These are phyloP conservation scores for Brachyistius frenatus DNA, from an alignment of 2,113 vertebrate species.

Conservation along the genomic window DNA sequence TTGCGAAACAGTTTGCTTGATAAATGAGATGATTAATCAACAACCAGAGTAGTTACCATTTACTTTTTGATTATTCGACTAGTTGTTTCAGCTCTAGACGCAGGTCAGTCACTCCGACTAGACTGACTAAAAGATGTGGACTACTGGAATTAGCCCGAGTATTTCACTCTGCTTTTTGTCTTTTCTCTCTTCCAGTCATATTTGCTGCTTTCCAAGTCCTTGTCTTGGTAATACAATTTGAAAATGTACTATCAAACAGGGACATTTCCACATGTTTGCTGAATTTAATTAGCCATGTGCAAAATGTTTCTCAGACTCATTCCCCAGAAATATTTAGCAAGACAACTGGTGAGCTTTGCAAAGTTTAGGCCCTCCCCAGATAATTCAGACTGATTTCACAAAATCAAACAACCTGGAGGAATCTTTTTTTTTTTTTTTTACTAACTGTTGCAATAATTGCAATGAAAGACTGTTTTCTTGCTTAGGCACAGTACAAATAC, in stretches of 20 bases:
- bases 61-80: too few relatives aligned
- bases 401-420: conserved; percentile 12
- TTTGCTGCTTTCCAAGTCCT: not conserved
- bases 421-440: not conserved
- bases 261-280: conserved; percentile 33
- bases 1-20: too few relatives aligned
- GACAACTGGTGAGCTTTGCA: conserved; percentile 4
- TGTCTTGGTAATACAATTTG: not conserved
- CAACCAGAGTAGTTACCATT: too few relatives aligned
- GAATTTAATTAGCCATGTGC: conserved; percentile 44
- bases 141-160: too few relatives aligned
- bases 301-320: conserved; percentile 17
- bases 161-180: not conserved
- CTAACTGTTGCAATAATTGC: conserved; percentile 8
- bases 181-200: not conserved
- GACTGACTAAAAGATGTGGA: too few relatives aligned
- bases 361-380: not conserved
- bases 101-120: too few relatives aligned
- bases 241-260: conserved; percentile 18
- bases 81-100: too few relatives aligned
- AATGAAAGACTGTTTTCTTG: conserved; percentile 14
- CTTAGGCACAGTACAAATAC: conserved; percentile 12
- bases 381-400: too few relatives aligned
- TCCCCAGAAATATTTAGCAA: conserved; percentile 26
- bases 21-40: too few relatives aligned